Base-by-base conservation (phyloP, 1,140 invertebrate species). In the Eupristina koningsbergeri region DNA sequence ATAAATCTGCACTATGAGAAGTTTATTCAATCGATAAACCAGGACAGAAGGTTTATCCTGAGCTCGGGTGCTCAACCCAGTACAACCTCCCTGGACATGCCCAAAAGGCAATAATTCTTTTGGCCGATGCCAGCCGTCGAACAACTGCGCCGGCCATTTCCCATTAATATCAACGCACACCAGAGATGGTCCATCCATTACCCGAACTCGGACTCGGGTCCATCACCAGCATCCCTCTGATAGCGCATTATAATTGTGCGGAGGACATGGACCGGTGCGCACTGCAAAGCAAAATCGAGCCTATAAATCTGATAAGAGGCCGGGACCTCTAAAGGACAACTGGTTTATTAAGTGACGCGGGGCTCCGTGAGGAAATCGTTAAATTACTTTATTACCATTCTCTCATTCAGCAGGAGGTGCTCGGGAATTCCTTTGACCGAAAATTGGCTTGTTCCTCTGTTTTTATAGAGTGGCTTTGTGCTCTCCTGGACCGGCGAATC, bases 251-350 rank as follows among this genome's bases (percentile, higher is more conserved):
- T 26, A 1, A 39, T 1, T 17, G 64, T 22, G 22, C 53, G 9
- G 0, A 5, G 53, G 26, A 58, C 53, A 9, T 58, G 53, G 22
- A 9, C 5, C 53, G 26, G 7, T 39, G 7, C 17, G 13, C 26
- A 29, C n/a, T 15, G 34, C 45, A 7, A 22, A n/a, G n/a, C n/a
- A n/a, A 80, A n/a, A 80, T 58, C 73, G 47, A 34, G 29, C 26
- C 41, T 22, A 61, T 81, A 69, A 53, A 81, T 73, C 67, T 29
- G 79, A 80, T 80, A 71, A 71, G 58, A 61, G 26, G 3, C 0
- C 1, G 2, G 45, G 3, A 7, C 5, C 41, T 41, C 58, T 71
- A n/a, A 81, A 71, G 67, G 22, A 29, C 45, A 45, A 53, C 36
- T 19, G 29, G 63, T 9, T 80, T 26, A 73, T 73, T 61, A 81